Evolutionary conservation across 2,113 vertebrate genomes (phyloP), one percentile per base, ranked within the genome.

Genomic region (Eclectus roratus): DNA sequence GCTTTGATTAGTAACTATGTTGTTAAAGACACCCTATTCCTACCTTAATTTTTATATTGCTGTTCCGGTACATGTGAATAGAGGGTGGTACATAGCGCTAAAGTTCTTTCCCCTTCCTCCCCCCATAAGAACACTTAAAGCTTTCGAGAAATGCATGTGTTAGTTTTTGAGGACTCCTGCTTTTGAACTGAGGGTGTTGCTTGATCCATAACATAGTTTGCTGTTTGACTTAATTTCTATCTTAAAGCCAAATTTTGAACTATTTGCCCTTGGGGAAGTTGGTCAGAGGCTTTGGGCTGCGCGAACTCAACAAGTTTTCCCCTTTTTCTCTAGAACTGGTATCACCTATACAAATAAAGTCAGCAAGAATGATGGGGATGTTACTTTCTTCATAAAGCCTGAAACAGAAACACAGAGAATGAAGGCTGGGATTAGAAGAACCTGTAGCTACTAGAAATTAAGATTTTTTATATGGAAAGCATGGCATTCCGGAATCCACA

Each of bases 81-180:
- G 92, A 88, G 68, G 44, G 71, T 85, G 74, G 46, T 70, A 88
- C 31, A 66, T 63, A 70, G 46, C 58, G 73, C 47, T 70, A 47
- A 93, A 91, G 77, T 63, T 90, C 61, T 80, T 86, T 88, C 80
- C 64, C 53, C 73, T 92, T 94, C 61, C 70, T 89, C 86, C 91
- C 91, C 44, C 61, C 68, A 71, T 71, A 88, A 71, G 79, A 91
- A 83, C 76, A 70, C 74, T 85, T 79, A 33, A 44, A 80, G 64
- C 84, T 91, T 93, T 70, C 33, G 88, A 90, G 74, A 94, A 93
- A 90, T 55, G 16, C 23, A 58, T 41, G 50, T 69, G 79, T 71
- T 87, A 65, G 44, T 68, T 94, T 89, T 80, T 80, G 63, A 93
- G 80, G 31, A 47, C 65, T 92, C 33, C 55, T 66, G 55, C 76